Conservation (phyloP, 2,888 invertebrate genomes). For the Teinopalpus imperialis region DNA sequence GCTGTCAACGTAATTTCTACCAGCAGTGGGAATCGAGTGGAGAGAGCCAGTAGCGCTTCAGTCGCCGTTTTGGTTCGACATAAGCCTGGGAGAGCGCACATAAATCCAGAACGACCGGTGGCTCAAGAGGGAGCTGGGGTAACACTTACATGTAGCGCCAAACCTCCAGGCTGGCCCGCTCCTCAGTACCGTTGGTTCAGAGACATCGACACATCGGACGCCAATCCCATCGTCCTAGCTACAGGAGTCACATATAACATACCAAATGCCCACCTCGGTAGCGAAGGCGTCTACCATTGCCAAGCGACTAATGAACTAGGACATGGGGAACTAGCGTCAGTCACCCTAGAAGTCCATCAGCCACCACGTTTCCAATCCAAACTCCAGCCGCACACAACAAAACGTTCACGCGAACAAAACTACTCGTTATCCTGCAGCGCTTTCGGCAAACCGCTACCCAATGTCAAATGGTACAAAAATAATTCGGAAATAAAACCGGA, state of each 20-base stretch:
- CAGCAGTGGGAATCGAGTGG: constrained; percentile 86
- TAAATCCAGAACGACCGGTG: constrained; percentile 91
- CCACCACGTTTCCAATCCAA: constrained; percentile 92
- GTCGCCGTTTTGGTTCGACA: constrained; percentile 92
- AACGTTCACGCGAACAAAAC: constrained; percentile 89
- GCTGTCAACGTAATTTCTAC: constrained; percentile 92
- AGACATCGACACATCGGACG: constrained; percentile 84
- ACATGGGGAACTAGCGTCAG: constrained; percentile 91
- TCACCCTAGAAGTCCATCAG: constrained; percentile 92
- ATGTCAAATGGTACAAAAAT: constrained; percentile 93
- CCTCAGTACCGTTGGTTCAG: constrained; percentile 95
- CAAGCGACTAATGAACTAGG: constrained; percentile 95
- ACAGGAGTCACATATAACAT: constrained; percentile 93
- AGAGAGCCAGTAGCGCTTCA: constrained; percentile 90
- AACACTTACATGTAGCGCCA: constrained; percentile 92
- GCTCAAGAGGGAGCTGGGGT: constrained; percentile 92
- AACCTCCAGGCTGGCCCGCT: constrained; percentile 95
- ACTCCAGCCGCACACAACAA: constrained; percentile 90
- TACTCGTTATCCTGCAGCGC: constrained; percentile 92
- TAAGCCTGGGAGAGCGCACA: constrained; percentile 91
- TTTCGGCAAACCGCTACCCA: constrained; percentile 93
- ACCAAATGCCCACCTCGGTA: constrained; percentile 90
- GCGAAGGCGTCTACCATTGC: constrained; percentile 94
- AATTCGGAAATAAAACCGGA: constrained; percentile 89
- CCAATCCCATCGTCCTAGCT: constrained; percentile 85